Evolutionary conservation across 1,140 invertebrate genomes (phyloP).

Genomic region (Babylonia areolata): DNA sequence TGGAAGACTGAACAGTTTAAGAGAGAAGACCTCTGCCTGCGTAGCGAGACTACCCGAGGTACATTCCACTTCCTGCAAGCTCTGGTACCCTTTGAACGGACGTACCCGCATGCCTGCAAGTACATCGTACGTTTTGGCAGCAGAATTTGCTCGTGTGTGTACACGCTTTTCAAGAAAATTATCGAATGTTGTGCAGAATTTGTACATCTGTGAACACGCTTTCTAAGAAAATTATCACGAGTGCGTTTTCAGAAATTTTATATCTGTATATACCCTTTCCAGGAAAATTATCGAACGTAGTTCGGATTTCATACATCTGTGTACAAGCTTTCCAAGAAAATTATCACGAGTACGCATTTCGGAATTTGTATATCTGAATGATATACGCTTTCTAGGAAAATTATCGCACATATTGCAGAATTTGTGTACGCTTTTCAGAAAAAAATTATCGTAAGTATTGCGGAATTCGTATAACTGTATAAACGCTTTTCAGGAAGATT

Average conservation of each 20-base stretch:
- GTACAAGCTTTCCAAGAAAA: neutral
- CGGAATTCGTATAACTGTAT: no score
- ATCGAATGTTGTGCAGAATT: neutral
- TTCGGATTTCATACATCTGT: neutral
- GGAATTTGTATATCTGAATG: no score
- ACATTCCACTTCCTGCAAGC: constrained; percentile 27
- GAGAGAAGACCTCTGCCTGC: neutral
- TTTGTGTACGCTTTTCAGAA: no score
- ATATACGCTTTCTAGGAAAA: no score
- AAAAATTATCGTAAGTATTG: no score
- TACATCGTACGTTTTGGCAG: neutral
- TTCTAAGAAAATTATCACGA: neutral
- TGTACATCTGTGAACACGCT: neutral
- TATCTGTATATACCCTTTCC: neutral
- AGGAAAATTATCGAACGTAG: no score
- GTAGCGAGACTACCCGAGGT: neutral
- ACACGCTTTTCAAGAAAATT: neutral
- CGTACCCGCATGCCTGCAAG: constrained; percentile 4
- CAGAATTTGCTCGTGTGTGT: neutral
- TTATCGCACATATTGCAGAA: no score
- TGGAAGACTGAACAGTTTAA: constrained; percentile 20
- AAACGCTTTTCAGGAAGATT: no score
- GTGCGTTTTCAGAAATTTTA: no score
- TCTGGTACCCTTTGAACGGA: neutral
- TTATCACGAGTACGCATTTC: no score